Base-by-base conservation (phyloP, 2,888 invertebrate genomes). In the Pterostichus niger region DNA sequence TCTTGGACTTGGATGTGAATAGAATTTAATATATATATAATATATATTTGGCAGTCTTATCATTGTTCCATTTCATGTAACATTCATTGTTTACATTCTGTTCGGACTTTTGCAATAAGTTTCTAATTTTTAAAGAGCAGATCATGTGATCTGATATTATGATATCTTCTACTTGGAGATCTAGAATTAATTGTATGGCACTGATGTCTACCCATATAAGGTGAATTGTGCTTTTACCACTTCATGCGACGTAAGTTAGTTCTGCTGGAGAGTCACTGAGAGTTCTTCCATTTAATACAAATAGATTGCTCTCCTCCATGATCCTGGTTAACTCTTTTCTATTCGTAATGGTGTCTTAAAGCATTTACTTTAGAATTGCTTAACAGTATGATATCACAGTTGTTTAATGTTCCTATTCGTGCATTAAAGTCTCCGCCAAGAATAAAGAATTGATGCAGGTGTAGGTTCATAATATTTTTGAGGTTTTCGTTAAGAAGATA, bases 121-220 rank as follows among this genome's bases (percentile, higher is more conserved):
- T 64, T 64, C 64, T 64, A 35, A 64, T 33, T 64, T 64, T 33
- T 35, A 64, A 1, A n/a, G 64, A 64, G 35, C 35, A 64, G n/a
- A 64, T 64, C 64, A 64, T 64, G 11, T 64, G 64, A n/a, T 35
- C 64, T n/a, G n/a, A 64, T 64, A 35, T 64, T 35, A 33, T 35
- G 3, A 64, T 64, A 7, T 64, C 13, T 35, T n/a, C 13, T 33
- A 64, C 7, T 64, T 64, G 33, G 7, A 61, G n/a, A 33, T 61
- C 61, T 6, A 33, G 3, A 31, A 61, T 61, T 10, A 61, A 6
- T 33, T 61, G 31, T 33, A 11, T 33, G 11, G 61, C 61, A 10
- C 31, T 61, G 10, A 61, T 33, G 40, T 52, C 52, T 10, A 52
- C 52, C 52, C 52, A 52, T 11, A 52, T 52, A 1, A 6, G n/a